Evolutionary conservation across 2,797 vertebrate species (phyloP).

Genomic region (Acropternis orthonyx): DNA sequence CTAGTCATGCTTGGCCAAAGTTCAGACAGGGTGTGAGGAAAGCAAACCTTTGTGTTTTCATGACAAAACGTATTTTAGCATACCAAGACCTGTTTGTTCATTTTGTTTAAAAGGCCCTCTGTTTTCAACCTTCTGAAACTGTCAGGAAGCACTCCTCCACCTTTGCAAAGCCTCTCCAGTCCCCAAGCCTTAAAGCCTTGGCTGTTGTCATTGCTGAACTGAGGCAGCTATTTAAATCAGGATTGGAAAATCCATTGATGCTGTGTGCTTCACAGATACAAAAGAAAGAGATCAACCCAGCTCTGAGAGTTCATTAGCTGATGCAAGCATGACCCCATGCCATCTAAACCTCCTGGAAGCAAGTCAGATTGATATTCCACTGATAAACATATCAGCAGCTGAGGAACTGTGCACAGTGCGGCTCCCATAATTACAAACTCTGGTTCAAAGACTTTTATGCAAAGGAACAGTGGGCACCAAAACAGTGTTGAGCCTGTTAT

Average conservation of each 20-base stretch:
- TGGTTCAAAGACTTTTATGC: constrained; percentile 57
- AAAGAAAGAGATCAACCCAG: neutral
- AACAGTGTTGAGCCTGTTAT: constrained; percentile 25
- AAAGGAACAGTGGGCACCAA: constrained; percentile 42
- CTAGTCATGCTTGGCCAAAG: neutral
- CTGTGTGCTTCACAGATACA: neutral
- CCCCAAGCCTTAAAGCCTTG: neutral
- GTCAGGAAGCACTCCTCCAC: neutral
- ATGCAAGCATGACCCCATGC: constrained; percentile 42
- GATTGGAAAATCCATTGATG: neutral
- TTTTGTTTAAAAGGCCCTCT: neutral
- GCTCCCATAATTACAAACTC: constrained; percentile 58
- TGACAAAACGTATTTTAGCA: neutral
- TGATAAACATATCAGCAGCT: constrained; percentile 57
- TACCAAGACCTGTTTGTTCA: neutral
- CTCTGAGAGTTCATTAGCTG: constrained; percentile 15
- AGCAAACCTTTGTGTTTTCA: neutral
- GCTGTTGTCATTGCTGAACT: neutral
- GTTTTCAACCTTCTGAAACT: neutral
- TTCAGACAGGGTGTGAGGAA: neutral
- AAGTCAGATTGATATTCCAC: constrained; percentile 28
- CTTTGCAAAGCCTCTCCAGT: neutral
- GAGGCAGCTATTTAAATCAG: neutral
- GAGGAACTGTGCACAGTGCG: neutral
- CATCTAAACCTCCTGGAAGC: constrained; percentile 29